Evolutionary conservation across 2,113 vertebrate genomes (phyloP).

Genomic region (Mirza zaza): DNA sequence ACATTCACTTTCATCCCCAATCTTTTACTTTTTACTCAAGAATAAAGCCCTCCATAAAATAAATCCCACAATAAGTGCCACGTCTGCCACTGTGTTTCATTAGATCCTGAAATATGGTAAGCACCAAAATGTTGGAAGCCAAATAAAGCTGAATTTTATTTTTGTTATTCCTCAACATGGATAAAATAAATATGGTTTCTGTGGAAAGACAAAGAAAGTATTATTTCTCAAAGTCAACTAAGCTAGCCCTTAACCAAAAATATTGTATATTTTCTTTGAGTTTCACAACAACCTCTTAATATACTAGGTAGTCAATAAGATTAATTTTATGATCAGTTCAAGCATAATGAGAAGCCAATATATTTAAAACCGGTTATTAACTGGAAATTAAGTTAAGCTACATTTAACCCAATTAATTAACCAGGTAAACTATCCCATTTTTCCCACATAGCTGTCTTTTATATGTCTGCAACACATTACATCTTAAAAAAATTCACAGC

Average conservation of each 20-base stretch:
- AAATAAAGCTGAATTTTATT: neutral
- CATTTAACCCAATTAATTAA: slow-evolving; percentile 75
- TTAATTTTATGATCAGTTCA: slow-evolving; percentile 78
- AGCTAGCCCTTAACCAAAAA: neutral
- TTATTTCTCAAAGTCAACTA: slow-evolving; percentile 9
- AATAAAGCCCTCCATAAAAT: neutral
- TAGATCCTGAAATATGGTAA: neutral
- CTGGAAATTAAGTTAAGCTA: slow-evolving; percentile 71
- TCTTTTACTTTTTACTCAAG: neutral
- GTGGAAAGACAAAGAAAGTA: neutral
- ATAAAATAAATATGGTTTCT: slow-evolving; percentile 40
- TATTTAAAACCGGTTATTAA: slow-evolving; percentile 78
- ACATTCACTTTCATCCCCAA: neutral
- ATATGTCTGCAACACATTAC: neutral
- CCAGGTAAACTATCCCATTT: slow-evolving; percentile 73
- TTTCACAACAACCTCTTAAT: slow-evolving; percentile 62
- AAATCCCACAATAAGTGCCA: neutral
- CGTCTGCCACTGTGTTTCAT: neutral
- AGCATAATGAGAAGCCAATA: slow-evolving; percentile 70
- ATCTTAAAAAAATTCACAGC: slow-evolving; percentile 37
- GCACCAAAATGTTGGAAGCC: neutral
- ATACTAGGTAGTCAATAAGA: slow-evolving; percentile 54
- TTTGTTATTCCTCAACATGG: neutral
- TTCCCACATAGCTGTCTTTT: slow-evolving; percentile 58
- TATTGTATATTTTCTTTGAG: neutral